phyloP scores from a whole-genome alignment of 2,888 invertebrate species.

The Heliconius charithonia region DNA sequence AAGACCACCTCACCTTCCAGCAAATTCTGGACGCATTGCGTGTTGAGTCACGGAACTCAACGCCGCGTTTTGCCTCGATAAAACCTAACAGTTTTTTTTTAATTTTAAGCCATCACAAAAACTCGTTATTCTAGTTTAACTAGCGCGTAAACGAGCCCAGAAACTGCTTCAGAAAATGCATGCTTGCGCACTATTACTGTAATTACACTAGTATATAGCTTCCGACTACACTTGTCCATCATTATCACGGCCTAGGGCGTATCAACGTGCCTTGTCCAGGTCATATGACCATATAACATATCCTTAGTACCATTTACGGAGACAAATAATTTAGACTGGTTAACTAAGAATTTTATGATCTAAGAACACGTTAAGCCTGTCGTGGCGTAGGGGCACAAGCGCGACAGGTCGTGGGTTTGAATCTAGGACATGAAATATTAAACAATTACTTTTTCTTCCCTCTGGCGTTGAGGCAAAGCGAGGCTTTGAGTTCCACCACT shows the following conservation, averaged over 20 bases:
- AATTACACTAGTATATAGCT: constrained; percentile 32
- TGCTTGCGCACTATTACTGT: constrained; percentile 37
- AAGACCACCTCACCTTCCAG: too few relatives aligned
- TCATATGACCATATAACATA: constrained; percentile 52
- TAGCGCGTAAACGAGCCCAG: constrained; percentile 26
- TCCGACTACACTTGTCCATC: constrained; percentile 39
- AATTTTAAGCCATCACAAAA: background rate
- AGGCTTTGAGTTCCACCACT: too few relatives aligned
- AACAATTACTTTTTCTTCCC: too few relatives aligned
- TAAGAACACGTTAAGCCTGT: constrained; percentile 41
- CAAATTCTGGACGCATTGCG: too few relatives aligned
- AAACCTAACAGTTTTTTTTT: background rate
- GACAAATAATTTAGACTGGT: constrained; percentile 57
- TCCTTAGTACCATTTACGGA: constrained; percentile 56
- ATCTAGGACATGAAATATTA: too few relatives aligned
- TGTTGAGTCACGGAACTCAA: too few relatives aligned
- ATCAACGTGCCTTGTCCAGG: constrained; percentile 47
- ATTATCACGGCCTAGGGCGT: constrained; percentile 51
- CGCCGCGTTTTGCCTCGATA: too few relatives aligned
- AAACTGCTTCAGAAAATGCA: constrained; percentile 35
- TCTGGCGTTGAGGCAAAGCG: too few relatives aligned
- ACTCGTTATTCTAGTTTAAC: constrained; percentile 16
- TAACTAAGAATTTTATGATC: constrained; percentile 57
- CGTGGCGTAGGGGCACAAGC: too few relatives aligned
- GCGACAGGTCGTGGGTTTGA: too few relatives aligned